phyloP scores from a whole-genome alignment of 2,113 vertebrate genomes.

The Origma solitaria region DNA sequence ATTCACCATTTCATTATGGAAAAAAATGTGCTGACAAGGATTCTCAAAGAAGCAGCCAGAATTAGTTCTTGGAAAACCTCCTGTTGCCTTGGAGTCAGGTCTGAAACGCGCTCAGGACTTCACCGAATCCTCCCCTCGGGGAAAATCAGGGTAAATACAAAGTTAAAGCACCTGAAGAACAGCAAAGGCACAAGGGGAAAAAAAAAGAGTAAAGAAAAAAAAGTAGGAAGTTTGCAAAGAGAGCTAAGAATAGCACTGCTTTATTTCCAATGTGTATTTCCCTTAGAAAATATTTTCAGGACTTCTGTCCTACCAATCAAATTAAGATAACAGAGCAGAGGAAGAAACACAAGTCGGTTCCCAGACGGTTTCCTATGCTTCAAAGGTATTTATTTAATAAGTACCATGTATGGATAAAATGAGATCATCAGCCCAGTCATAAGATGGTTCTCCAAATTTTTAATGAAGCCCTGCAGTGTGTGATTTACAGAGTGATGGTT shows the following conservation, averaged over 20 bases:
- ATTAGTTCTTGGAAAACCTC: conserved; percentile 42
- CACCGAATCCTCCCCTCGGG: neutral
- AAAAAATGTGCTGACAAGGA: conserved; percentile 16
- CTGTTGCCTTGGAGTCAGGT: neutral
- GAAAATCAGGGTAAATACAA: neutral
- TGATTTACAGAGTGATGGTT: neutral
- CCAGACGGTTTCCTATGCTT: conserved; percentile 13
- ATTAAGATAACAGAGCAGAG: conserved; percentile 31
- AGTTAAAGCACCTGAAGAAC: neutral
- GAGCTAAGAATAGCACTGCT: conserved; percentile 1
- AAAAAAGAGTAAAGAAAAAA: neutral
- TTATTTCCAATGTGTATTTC: conserved; percentile 12
- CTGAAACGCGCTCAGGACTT: neutral
- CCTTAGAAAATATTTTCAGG: neutral
- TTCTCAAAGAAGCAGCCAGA: neutral
- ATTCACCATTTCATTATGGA: neutral
- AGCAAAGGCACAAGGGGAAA: neutral
- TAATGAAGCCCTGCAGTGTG: conserved; percentile 24
- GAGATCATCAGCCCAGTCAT: conserved; percentile 50
- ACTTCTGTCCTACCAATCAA: conserved; percentile 18
- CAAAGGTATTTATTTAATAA: conserved; percentile 51
- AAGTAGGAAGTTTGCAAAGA: neutral
- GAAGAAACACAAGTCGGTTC: neutral
- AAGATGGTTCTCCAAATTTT: conserved; percentile 23
- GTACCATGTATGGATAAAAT: conserved; percentile 37